Evolutionary conservation across 2,888 invertebrate genomes (phyloP).

Genomic region (Salticus scenicus): DNA sequence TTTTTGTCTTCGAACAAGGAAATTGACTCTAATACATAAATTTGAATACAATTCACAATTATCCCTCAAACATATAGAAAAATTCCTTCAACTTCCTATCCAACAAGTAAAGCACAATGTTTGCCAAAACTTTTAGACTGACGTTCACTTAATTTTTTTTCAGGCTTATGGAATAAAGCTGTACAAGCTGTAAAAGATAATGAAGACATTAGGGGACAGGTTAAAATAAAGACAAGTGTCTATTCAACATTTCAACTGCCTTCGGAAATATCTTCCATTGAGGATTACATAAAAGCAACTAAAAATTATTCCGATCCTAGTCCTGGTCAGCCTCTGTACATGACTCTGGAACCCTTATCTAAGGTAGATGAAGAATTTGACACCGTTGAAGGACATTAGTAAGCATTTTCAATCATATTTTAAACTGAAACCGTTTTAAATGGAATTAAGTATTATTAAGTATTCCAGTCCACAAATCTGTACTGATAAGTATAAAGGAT

Average conservation of each 20-base stretch:
- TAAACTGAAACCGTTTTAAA: no score
- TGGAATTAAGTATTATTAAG: no score
- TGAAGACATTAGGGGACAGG: constrained; percentile 35
- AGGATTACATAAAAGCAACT: constrained; percentile 11
- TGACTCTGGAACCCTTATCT: constrained; percentile 38
- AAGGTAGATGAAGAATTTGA: constrained; percentile 25
- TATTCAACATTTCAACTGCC: constrained; percentile 24
- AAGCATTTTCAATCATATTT: constrained; percentile 11
- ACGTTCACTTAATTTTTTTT: no score
- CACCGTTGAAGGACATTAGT: constrained; percentile 26
- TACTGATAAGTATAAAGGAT: no score
- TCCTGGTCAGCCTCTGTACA: constrained; percentile 45
- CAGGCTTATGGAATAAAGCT: constrained; percentile 38
- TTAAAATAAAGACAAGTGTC: constrained; percentile 27
- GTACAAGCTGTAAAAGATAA: constrained; percentile 19
- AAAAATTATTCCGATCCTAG: neutral
- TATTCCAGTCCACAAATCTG: no score
- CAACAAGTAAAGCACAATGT: no score
- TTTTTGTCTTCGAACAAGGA: no score
- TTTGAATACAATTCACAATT: no score
- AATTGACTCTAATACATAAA: no score
- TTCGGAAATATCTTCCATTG: neutral
- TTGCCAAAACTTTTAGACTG: no score
- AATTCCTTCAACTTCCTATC: no score
- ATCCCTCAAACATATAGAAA: no score